phyloP scores from a whole-genome alignment of 2,113 vertebrate species.

The Clarias magur region DNA sequence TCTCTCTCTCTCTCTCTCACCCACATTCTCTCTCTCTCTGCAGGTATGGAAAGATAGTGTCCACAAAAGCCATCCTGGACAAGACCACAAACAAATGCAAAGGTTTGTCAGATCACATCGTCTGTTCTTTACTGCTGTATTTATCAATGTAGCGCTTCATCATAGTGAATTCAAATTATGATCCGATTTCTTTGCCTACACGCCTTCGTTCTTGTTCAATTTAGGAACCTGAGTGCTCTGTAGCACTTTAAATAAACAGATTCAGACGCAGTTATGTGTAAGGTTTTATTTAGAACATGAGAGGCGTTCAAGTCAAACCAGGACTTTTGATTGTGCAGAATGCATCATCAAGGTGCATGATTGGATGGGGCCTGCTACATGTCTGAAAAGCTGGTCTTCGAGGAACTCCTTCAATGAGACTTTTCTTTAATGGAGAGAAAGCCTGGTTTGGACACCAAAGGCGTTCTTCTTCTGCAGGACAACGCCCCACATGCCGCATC shows the following conservation, averaged over 20 bases:
- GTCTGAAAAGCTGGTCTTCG: too few species aligned
- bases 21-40: constrained; percentile 22
- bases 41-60: constrained; percentile 99
- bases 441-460: too few species aligned
- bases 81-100: constrained; percentile 99
- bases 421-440: too few species aligned
- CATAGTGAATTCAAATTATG: background rate
- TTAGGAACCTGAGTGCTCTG: background rate
- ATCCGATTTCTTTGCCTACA: background rate
- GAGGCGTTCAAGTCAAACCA: too few species aligned
- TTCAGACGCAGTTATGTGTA: background rate
- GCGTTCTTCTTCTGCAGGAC: too few species aligned
- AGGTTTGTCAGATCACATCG: constrained; percentile 75
- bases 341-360: too few species aligned
- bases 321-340: too few species aligned
- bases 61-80: constrained; percentile 98
- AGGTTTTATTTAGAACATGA: background rate
- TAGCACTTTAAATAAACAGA: background rate
- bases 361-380: too few species aligned
- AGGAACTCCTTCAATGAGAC: too few species aligned
- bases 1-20: constrained; percentile 6
- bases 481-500: too few species aligned
- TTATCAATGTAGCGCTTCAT: background rate
- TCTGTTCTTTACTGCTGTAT: too few species aligned
- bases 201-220: background rate